Conservation (phyloP, 2,888 invertebrate genomes). For the Lamellibrachia satsuma region DNA sequence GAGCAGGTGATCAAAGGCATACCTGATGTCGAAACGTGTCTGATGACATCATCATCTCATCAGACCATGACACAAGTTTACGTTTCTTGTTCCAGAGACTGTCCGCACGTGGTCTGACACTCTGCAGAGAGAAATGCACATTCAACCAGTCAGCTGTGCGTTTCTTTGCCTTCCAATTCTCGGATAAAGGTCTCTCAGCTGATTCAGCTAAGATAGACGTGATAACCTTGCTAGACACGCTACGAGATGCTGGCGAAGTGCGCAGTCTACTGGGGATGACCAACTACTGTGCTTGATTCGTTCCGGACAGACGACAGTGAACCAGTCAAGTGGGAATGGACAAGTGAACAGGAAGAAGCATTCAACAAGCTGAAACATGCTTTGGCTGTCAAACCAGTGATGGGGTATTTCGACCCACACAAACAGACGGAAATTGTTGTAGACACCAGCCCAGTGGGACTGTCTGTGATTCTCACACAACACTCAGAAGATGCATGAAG, state of each 20-base stretch:
- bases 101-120: not conserved
- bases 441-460: slow-evolving; percentile 19
- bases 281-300: not conserved
- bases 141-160: not conserved
- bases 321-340: not conserved
- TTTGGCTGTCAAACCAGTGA: slow-evolving; percentile 24
- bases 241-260: slow-evolving; percentile 41
- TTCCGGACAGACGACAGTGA: too few relatives aligned
- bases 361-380: slow-evolving; percentile 23
- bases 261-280: slow-evolving; percentile 34
- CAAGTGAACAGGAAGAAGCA: slow-evolving; percentile 32
- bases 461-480: slow-evolving; percentile 22
- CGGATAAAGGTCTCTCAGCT: slow-evolving; percentile 29
- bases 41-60: slow-evolving; percentile 38
- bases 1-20: slow-evolving; percentile 25
- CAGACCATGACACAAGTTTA: not conserved
- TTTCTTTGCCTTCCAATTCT: not conserved
- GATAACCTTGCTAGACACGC: not conserved
- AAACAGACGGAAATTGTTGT: too few relatives aligned
- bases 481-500: not conserved
- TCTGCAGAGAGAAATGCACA: not conserved
- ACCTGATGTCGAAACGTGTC: slow-evolving; percentile 27
- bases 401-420: slow-evolving; percentile 24
- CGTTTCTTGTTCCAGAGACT: not conserved
- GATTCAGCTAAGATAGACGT: slow-evolving; percentile 34